Conservation (phyloP, 2,888 invertebrate genomes). For the Lasioglossum figueresi region DNA sequence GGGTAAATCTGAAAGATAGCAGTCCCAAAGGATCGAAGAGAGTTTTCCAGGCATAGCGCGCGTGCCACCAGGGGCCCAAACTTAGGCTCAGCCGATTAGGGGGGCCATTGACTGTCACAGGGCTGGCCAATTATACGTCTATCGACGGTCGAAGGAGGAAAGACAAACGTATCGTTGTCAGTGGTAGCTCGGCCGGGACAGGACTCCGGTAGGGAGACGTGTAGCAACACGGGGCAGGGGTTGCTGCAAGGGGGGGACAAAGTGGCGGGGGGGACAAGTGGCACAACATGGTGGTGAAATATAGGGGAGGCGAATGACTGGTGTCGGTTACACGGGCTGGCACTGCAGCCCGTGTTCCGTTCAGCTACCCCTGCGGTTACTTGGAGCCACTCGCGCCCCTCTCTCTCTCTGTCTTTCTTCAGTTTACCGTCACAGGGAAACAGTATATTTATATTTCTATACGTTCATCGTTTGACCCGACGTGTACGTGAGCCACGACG, state of each 20-base stretch:
- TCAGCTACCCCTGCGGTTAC: slow-evolving; percentile 76
- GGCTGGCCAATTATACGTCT: slow-evolving; percentile 59
- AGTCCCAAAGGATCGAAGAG: not conserved
- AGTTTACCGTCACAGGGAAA: slow-evolving; percentile 20
- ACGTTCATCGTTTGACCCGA: slow-evolving; percentile 65
- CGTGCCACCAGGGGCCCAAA: not conserved
- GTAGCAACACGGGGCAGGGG: slow-evolving; percentile 47
- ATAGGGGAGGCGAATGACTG: slow-evolving; percentile 79
- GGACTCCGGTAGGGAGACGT: slow-evolving; percentile 26
- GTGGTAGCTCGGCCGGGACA: slow-evolving; percentile 46
- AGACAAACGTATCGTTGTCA: slow-evolving; percentile 77
- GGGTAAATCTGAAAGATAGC: not conserved
- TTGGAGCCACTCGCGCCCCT: slow-evolving; percentile 60
- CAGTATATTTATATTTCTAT: slow-evolving; percentile 70
- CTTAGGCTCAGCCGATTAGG: slow-evolving; percentile 18
- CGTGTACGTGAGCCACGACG: slow-evolving; percentile 21
- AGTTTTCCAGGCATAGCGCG: not conserved
- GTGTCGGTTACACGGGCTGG: slow-evolving; percentile 83
- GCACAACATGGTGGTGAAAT: slow-evolving; percentile 79
- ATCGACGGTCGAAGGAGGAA: slow-evolving; percentile 66
- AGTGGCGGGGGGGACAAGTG: slow-evolving; percentile 74
- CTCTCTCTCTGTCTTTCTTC: slow-evolving; percentile 19
- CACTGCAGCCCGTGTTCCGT: slow-evolving; percentile 74
- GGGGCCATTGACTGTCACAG: slow-evolving; percentile 45
- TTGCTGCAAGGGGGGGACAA: slow-evolving; percentile 46